Percentiles rank a stretch among this genome's conserved stretches.
phyloP scores from a whole-genome alignment of 2,797 vertebrate species.

The Phoeniculus purpureus region DNA sequence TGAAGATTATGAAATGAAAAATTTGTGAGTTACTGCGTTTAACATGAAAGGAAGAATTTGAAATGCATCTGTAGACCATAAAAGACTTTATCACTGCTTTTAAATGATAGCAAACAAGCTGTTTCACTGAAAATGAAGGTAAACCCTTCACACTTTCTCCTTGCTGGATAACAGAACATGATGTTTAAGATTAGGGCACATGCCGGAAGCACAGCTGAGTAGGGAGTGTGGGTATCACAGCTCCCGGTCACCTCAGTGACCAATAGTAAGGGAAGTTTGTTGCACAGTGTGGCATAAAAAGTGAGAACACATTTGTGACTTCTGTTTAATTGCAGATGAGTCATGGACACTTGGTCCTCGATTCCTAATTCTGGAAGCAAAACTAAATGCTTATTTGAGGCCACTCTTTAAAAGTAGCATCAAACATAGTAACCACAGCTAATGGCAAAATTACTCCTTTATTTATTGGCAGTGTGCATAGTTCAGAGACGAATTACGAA shows the following conservation, averaged over 20 bases:
- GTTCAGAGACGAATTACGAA: constrained; percentile 46
- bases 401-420: constrained; percentile 6
- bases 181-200: background rate
- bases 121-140: background rate
- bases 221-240: background rate
- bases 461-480: constrained; percentile 44
- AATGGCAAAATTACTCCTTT: constrained; percentile 27
- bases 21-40: background rate
- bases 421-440: constrained; percentile 4
- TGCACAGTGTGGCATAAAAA: background rate
- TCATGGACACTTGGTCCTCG: background rate
- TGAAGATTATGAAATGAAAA: constrained; percentile 10
- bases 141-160: background rate
- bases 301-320: background rate
- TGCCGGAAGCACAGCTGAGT: background rate
- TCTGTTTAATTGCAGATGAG: background rate
- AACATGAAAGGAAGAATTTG: background rate
- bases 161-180: background rate
- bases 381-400: background rate
- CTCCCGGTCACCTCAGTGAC: background rate
- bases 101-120: background rate
- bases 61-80: background rate
- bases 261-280: background rate
- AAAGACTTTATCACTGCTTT: background rate
- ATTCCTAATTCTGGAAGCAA: constrained; percentile 22